Base-by-base conservation (phyloP, 2,888 invertebrate genomes). In the Muscina levida region DNA sequence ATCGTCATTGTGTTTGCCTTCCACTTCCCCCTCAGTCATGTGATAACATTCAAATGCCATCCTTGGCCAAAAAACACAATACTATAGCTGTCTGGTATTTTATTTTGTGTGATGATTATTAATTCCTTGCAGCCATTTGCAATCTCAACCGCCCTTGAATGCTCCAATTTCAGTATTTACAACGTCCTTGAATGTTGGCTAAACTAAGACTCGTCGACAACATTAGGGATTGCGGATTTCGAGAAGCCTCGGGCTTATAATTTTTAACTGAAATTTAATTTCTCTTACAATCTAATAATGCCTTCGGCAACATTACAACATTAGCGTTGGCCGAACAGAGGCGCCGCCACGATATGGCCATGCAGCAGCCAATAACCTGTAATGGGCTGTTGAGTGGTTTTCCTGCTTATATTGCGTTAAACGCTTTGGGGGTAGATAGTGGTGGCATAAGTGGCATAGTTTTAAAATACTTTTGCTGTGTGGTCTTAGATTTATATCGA, bases 11-110 rank as follows among this genome's bases (percentile, higher is more conserved):
- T 22, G 1, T 53, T 24, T 53, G 17, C 24, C 22, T 10, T 17
- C 13, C 53, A 53, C 1, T n/a, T n/a, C n/a, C n/a, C n/a, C n/a
- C n/a, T n/a, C n/a, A n/a, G n/a, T 15, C n/a, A 46, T 10, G 10
- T 4, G 53, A 53, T 22, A 10, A 53, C 22, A 53, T 53, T 53
- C 24, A 24, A 53, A 24, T 53, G 53, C 11, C 10, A 53, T 53
- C 24, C 31, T 5, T 31, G 31, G 31, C 8, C 31, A 31, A 31
- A 31, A 31, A 31, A 31, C 31, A 8, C 31, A 31, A 31, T 31
- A 3, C 3, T 5, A 31, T 31, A 19, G 22, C 51, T 10, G 22
- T 17, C 22, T 5, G 17, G 6, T 17, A 2, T 51, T 15, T 19
- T 17, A 51, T 51, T 17, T 51, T 22, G 8, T 19, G 3, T 5